These are phyloP conservation scores for Microtus richardsoni DNA, from an alignment of 2,113 vertebrate genomes.

Conservation along the genomic window DNA sequence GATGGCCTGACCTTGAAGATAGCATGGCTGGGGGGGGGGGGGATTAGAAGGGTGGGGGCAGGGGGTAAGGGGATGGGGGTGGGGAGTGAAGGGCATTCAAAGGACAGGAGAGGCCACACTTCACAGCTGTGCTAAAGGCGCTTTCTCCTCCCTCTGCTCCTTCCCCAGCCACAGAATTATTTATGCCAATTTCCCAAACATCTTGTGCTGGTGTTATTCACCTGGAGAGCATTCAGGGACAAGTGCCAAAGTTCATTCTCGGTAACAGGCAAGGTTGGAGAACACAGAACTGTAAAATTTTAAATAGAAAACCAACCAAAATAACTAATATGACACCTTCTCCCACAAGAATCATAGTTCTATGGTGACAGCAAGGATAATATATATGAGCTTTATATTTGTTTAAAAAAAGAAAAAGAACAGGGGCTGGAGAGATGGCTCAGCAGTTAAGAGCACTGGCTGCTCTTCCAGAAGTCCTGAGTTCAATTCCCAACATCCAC, in stretches of 20 bases:
- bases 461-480: no score
- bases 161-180: neutral
- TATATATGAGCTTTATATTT: neutral
- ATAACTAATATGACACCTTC: neutral
- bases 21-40: neutral
- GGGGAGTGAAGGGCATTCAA: neutral
- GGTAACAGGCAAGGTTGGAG: neutral
- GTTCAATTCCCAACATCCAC: no score
- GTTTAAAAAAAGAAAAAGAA: neutral
- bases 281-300: neutral
- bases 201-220: neutral
- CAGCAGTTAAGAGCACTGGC: no score
- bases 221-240: neutral
- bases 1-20: neutral
- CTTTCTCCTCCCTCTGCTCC: neutral
- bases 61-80: neutral
- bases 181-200: neutral
- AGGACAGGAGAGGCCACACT: neutral
- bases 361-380: neutral
- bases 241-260: neutral
- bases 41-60: no score
- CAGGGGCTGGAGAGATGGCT: no score
- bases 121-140: neutral
- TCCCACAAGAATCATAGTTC: neutral
- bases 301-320: conserved; percentile 30